phyloP scores from a whole-genome alignment of 2,113 vertebrate genomes.

The Xiphophorus couchianus region DNA sequence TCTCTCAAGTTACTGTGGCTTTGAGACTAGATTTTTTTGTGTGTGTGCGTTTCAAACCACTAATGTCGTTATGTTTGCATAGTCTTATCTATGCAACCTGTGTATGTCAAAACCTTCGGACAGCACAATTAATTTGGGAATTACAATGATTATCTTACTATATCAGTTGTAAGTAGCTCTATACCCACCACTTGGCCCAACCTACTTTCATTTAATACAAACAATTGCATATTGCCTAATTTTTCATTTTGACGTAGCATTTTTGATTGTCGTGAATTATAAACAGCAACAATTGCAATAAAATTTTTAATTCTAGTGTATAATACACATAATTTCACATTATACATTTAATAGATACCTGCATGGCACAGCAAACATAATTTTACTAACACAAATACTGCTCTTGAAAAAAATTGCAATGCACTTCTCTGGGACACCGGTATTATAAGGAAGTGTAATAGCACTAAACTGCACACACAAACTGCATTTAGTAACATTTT shows the following conservation, averaged over 20 bases:
- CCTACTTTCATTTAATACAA: not conserved
- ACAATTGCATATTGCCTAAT: not conserved
- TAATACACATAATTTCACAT: not conserved
- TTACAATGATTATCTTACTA: not conserved
- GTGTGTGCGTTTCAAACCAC: not conserved
- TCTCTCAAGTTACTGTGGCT: conserved; percentile 13
- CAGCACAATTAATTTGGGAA: conserved; percentile 7
- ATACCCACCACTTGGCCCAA: too few species aligned
- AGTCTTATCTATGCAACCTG: not conserved
- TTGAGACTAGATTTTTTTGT: not conserved
- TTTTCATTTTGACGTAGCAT: not conserved
- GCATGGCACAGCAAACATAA: too few species aligned
- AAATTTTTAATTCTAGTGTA: not conserved
- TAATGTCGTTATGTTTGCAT: conserved; percentile 20
- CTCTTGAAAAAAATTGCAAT: too few species aligned
- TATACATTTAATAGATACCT: too few species aligned
- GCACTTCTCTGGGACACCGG: too few species aligned
- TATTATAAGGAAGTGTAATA: too few species aligned
- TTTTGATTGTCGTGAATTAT: not conserved
- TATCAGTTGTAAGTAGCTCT: not conserved
- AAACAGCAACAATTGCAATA: not conserved
- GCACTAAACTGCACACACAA: too few species aligned
- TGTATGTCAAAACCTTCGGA: not conserved
- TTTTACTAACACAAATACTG: too few species aligned
- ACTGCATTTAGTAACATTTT: too few species aligned